Evolutionary conservation across 2,888 invertebrate species (phyloP).

Genomic region (Drosophila affinis): DNA sequence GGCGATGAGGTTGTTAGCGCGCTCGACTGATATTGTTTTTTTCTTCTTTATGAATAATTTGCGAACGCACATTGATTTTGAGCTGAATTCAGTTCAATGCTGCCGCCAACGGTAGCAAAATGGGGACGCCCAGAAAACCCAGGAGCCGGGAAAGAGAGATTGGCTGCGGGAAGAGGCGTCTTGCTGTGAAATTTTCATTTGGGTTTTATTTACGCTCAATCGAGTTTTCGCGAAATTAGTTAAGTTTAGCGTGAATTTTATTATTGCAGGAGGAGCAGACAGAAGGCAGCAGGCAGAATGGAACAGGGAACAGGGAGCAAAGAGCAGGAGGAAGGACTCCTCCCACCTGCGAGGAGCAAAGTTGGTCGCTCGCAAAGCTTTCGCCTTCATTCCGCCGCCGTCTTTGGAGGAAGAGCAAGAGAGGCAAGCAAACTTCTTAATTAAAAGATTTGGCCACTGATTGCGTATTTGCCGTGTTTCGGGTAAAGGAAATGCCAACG

Average conservation of each 20-base stretch:
- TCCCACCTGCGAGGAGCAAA: background rate
- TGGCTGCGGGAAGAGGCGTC: slow-evolving; percentile 12
- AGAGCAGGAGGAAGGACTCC: background rate
- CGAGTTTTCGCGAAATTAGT: slow-evolving; percentile 55
- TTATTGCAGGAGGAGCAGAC: slow-evolving; percentile 27
- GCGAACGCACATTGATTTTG: slow-evolving; percentile 46
- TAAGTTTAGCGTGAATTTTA: slow-evolving; percentile 59
- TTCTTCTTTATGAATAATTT: slow-evolving; percentile 55
- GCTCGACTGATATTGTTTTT: slow-evolving; percentile 44
- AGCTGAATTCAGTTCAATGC: slow-evolving; percentile 5
- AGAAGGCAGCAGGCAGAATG: background rate
- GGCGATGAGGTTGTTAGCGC: slow-evolving; percentile 35
- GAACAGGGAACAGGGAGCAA: background rate
- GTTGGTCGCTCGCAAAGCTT: slow-evolving; percentile 10
- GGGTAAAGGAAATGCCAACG: no score
- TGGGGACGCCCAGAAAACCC: background rate
- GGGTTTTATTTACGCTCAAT: slow-evolving; percentile 56
- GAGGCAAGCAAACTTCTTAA: slow-evolving; percentile 46
- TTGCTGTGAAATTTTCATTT: slow-evolving; percentile 54
- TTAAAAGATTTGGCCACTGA: slow-evolving; percentile 56
- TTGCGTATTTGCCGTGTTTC: slow-evolving; percentile 37
- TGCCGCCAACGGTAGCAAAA: slow-evolving; percentile 16
- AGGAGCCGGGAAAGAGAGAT: background rate
- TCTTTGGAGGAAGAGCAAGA: background rate
- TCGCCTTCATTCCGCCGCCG: background rate